Evolutionary conservation across 2,888 invertebrate genomes (phyloP), one percentile per base, ranked within the genome.

Genomic region (Calameuta filiformis): DNA sequence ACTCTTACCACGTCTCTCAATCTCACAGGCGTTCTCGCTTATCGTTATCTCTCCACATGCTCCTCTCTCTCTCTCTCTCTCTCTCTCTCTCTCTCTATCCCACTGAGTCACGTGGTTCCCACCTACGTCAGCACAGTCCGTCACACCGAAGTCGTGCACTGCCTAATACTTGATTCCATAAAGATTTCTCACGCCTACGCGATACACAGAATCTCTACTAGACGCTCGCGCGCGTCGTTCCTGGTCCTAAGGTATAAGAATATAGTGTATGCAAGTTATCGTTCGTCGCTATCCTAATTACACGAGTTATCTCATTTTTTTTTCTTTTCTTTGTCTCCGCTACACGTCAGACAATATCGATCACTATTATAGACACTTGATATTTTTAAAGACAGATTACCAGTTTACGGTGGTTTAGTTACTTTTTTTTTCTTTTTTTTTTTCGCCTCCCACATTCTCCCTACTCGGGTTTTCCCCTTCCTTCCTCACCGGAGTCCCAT

Each of bases 291-390:
- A 79, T 79, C 6, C 33, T 74, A 23, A 40, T 74, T 79, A 56
- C 76, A 73, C 71, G 37, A 40, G n/a, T 56, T 76, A 75, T 76
- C 74, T 79, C 77, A 82, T 83, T 84, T 80, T 88, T 86, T 84
- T 88, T 81, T 76, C 35, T 83, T 85, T 80, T 88, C 86, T 84
- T 88, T 81, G 78, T 81, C 75, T 15, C 40, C 40, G 40, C 15
- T 87, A 88, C 84, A 88, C 84, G 85, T 86, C 15, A 89, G 88
- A 89, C 88, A 90, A 89, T 90, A 89, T 87, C 86, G 86, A 89
- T 89, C 85, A 85, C 88, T 90, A 88, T 81, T 87, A 90, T 89
- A 90, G 89, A 91, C 90, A 91, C 90, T 90, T 89, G 90, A 90
- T 89, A 90, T 84, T 88, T 89, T 84, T 78, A 82, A 85, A 86